Percentiles rank a stretch among this genome's conserved stretches.
Evolutionary conservation across 2,113 vertebrate species (phyloP).

Genomic region (Lepisosteus oculatus): DNA sequence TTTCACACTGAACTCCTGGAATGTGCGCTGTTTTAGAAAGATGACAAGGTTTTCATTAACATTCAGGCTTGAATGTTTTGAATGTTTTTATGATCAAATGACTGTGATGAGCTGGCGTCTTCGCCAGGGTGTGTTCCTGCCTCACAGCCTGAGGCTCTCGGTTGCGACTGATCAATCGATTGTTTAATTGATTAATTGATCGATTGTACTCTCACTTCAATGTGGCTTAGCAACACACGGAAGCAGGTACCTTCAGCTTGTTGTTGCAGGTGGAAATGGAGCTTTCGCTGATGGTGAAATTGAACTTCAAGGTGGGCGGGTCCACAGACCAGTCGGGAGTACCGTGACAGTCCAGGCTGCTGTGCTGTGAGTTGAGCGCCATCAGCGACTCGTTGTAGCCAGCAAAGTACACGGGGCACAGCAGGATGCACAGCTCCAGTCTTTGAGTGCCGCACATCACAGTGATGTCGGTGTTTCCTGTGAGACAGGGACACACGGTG

Average conservation of each 20-base stretch:
- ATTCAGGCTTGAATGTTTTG: too few relatives aligned
- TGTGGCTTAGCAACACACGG: not conserved
- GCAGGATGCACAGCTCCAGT: slow-evolving; percentile 54
- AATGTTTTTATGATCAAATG: too few relatives aligned
- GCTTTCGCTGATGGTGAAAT: slow-evolving; percentile 47
- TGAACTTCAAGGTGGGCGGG: slow-evolving; percentile 58
- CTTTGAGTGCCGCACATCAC: slow-evolving; percentile 52
- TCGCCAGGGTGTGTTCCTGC: too few relatives aligned
- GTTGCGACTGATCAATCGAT: too few relatives aligned
- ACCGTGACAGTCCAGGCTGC: slow-evolving; percentile 44
- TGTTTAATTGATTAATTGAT: too few relatives aligned
- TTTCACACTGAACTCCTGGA: too few relatives aligned
- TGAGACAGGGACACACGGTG: not conserved
- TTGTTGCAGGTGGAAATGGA: slow-evolving; percentile 40
- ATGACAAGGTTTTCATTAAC: too few relatives aligned
- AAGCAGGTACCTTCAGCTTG: slow-evolving; percentile 42
- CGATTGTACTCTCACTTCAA: too few relatives aligned
- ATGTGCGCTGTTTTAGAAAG: too few relatives aligned
- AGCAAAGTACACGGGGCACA: slow-evolving; percentile 62
- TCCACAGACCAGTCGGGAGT: slow-evolving; percentile 29
- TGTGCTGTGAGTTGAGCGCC: slow-evolving; percentile 52
- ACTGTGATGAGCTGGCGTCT: too few relatives aligned
- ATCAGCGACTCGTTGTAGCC: slow-evolving; percentile 59
- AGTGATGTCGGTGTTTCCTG: slow-evolving; percentile 57
- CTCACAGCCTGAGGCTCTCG: too few relatives aligned